phyloP scores from a whole-genome alignment of 2,888 invertebrate species.

The Tanypteryx hageni region DNA sequence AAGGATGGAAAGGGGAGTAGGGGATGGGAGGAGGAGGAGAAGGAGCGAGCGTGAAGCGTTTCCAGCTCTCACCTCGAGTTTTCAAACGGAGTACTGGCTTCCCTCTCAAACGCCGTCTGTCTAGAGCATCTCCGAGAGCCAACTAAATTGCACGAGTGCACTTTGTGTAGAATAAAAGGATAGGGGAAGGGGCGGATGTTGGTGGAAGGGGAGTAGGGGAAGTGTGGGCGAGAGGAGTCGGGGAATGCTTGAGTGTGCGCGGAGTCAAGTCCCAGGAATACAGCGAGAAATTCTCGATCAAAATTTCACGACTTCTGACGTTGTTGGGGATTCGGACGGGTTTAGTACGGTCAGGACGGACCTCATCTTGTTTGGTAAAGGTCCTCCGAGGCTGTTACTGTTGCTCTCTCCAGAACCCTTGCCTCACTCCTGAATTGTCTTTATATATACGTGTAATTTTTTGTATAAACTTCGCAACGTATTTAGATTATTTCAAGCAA shows the following conservation, averaged over 20 bases:
- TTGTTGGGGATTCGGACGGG: slow-evolving; percentile 25
- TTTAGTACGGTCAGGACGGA: slow-evolving; percentile 17
- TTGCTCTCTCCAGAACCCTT: neutral
- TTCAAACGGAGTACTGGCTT: neutral
- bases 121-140: slow-evolving; percentile 41
- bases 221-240: neutral
- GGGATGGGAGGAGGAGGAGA: neutral
- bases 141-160: slow-evolving; percentile 44
- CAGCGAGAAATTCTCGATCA: slow-evolving; percentile 25
- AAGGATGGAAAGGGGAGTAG: neutral
- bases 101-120: neutral
- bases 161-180: slow-evolving; percentile 19
- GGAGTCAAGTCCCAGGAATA: neutral
- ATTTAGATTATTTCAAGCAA: too few relatives aligned
- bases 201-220: neutral
- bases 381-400: neutral
- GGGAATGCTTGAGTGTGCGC: neutral
- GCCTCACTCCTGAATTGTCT: neutral
- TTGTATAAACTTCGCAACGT: too few relatives aligned
- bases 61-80: neutral
- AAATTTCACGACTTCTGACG: slow-evolving; percentile 28
- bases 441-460: too few relatives aligned
- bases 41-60: neutral
- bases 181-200: neutral
- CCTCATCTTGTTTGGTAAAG: neutral